phyloP scores from a whole-genome alignment of 2,113 vertebrate genomes.

The Seriola dumerili region DNA sequence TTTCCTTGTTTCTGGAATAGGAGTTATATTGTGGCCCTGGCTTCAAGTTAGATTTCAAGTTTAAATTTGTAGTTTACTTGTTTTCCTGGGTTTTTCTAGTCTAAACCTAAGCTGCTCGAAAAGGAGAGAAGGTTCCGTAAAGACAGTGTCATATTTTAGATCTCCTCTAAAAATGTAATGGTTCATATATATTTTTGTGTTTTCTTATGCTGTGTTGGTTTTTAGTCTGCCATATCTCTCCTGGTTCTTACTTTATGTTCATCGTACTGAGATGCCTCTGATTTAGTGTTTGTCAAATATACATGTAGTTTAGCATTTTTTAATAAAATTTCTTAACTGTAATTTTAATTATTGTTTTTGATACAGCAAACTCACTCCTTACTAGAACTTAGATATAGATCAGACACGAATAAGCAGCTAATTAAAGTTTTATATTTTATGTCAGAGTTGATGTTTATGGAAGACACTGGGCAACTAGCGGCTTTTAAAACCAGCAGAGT shows the following conservation, averaged over 20 bases:
- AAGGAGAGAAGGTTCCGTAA: not conserved
- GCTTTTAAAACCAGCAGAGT: conserved; percentile 20
- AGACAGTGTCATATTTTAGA: not conserved
- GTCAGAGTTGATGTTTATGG: not conserved
- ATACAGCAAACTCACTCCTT: not conserved
- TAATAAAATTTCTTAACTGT: not conserved
- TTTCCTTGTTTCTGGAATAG: not conserved
- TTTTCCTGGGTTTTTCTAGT: not conserved
- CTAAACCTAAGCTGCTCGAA: not conserved
- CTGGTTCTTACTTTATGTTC: not conserved
- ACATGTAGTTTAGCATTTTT: not conserved
- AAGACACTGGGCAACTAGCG: not conserved
- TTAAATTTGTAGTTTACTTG: not conserved
- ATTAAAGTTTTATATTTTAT: not conserved
- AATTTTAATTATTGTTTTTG: not conserved
- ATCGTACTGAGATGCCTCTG: not conserved
- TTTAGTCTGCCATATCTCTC: not conserved
- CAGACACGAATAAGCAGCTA: not conserved
- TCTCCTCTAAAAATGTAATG: not conserved
- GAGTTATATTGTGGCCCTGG: not conserved
- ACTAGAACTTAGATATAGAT: not conserved
- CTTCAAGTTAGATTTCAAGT: not conserved
- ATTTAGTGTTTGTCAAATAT: not conserved
- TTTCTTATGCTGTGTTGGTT: not conserved
- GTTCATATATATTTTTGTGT: not conserved